These are phyloP conservation scores for Meta bourneti DNA, from an alignment of 2,888 invertebrate species.

Conservation along the genomic window DNA sequence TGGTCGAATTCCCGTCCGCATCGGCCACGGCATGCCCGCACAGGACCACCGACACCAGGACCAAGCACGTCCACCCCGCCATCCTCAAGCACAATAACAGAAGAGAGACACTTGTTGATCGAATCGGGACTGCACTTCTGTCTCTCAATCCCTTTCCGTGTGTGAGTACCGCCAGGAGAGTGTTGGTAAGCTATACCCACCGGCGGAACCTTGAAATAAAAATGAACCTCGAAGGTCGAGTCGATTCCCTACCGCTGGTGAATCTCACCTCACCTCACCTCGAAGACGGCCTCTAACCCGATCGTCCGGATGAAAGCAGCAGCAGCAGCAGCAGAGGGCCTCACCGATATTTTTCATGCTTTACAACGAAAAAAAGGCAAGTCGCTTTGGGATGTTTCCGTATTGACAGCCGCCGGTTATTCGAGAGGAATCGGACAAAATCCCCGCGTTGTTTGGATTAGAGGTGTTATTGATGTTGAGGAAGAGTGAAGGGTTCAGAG, in stretches of 20 bases:
- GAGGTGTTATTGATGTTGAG: not conserved
- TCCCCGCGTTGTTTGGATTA: not conserved
- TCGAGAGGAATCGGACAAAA: not conserved
- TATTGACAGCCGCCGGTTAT: not conserved
- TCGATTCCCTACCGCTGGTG: not conserved
- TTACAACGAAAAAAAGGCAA: too few species aligned
- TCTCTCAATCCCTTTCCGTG: not conserved
- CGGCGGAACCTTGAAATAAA: too few species aligned
- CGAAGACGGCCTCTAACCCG: constrained; percentile 50
- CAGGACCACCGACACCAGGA: not conserved
- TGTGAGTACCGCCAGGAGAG: not conserved
- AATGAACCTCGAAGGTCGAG: not conserved
- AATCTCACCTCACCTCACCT: constrained; percentile 38
- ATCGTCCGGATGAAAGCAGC: not conserved
- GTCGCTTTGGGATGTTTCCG: too few species aligned
- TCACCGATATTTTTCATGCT: not conserved
- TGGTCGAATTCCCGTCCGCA: constrained; percentile 12
- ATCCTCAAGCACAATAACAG: not conserved
- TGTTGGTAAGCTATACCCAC: too few species aligned
- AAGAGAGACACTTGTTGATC: not conserved
- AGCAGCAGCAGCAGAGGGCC: not conserved
- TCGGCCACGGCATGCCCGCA: not conserved
- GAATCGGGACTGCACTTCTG: not conserved
- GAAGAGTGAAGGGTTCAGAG: not conserved
- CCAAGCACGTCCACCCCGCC: not conserved